phyloP scores from a whole-genome alignment of 92 coral and sea anemone genomes.

The Porites cylindrica region DNA sequence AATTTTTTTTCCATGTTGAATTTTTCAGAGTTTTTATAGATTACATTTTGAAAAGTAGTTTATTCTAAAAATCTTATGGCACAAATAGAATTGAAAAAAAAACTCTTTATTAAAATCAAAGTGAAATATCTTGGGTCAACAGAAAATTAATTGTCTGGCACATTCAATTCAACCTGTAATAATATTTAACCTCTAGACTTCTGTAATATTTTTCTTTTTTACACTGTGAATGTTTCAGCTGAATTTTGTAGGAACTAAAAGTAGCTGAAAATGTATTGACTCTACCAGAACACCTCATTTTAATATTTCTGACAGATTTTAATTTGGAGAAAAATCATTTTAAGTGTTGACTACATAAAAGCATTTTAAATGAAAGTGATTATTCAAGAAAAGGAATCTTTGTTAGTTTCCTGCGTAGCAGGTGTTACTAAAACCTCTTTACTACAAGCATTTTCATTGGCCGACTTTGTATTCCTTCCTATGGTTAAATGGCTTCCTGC shows the following conservation, averaged over 20 bases:
- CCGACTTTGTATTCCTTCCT: not conserved
- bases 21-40: not conserved
- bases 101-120: not conserved
- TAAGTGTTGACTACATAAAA: not conserved
- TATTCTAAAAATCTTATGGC: not conserved
- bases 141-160: not conserved
- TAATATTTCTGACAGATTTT: conserved; percentile 3
- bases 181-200: not conserved
- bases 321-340: not conserved
- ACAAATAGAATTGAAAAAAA: not conserved
- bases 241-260: not conserved
- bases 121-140: not conserved
- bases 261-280: conserved; percentile 18
- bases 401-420: conserved; percentile 17
- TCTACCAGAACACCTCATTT: not conserved
- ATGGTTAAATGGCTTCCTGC: conserved; percentile 21
- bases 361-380: not conserved
- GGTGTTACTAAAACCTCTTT: conserved; percentile 17
- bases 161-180: not conserved
- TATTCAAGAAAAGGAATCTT: conserved; percentile 5
- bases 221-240: not conserved
- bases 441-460: conserved; percentile 12
- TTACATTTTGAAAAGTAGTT: not conserved
- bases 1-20: not conserved
- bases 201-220: not conserved